These are phyloP conservation scores for Brachyopa scutellaris DNA, from an alignment of 2,888 invertebrate species.

Conservation along the genomic window DNA sequence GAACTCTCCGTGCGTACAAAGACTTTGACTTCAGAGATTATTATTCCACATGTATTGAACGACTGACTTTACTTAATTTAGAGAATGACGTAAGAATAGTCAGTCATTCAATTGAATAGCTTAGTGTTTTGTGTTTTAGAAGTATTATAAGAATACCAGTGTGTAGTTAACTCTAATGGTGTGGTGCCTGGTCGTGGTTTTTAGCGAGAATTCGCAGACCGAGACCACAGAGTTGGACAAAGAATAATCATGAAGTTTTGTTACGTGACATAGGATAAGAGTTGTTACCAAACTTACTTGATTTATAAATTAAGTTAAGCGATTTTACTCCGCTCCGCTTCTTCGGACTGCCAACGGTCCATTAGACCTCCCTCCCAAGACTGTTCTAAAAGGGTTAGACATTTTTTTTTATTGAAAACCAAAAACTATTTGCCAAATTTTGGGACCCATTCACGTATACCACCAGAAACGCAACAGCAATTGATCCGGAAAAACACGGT, in stretches of 20 bases:
- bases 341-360: no score
- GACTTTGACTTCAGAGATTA: conserved; percentile 46
- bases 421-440: no score
- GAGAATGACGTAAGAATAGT: conserved; percentile 65
- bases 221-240: neutral
- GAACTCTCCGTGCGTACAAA: conserved; percentile 65
- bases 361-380: no score
- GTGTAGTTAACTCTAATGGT: conserved; percentile 4
- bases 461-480: conserved; percentile 6
- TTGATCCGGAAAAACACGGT: conserved; percentile 40
- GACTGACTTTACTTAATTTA: conserved; percentile 66
- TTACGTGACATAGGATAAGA: conserved; percentile 6
- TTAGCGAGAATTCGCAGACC: conserved; percentile 12
- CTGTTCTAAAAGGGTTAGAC: no score
- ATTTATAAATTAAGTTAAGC: neutral
- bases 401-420: no score
- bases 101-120: conserved; percentile 56
- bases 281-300: neutral
- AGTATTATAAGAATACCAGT: no score
- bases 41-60: conserved; percentile 63
- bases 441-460: neutral
- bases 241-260: neutral
- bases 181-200: neutral
- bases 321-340: no score
- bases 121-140: conserved; percentile 24